A percentile compares a stretch with the other conserved stretches of the same genome.
Conservation (phyloP, 1,140 invertebrate genomes). For the Tetramorium alpestre region DNA sequence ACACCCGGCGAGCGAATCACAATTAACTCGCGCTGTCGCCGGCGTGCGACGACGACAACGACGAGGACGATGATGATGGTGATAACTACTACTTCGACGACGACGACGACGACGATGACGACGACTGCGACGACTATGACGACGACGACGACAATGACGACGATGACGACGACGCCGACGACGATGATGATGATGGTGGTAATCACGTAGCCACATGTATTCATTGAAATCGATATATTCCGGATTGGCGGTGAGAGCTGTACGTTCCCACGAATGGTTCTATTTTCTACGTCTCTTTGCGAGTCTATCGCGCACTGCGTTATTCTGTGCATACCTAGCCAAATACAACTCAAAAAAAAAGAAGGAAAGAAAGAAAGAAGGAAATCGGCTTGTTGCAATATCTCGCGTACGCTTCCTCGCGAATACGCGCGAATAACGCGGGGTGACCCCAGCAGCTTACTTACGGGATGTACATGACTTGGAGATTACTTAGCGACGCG, state of each 20-base stretch:
- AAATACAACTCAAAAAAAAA: slow-evolving; percentile 58
- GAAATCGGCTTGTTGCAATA: neutral
- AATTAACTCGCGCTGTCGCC: slow-evolving; percentile 72
- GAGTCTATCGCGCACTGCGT: slow-evolving; percentile 41
- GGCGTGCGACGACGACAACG: slow-evolving; percentile 26
- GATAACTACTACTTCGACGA: neutral
- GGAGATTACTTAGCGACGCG: slow-evolving; percentile 19
- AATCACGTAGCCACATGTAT: slow-evolving; percentile 31
- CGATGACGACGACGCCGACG: neutral
- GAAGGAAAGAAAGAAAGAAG: neutral
- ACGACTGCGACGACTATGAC: neutral
- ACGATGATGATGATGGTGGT: neutral
- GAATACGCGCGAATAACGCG: slow-evolving; percentile 18
- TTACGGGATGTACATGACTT: slow-evolving; percentile 22
- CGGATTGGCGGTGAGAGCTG: neutral
- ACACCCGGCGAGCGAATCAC: slow-evolving; percentile 83
- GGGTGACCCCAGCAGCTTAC: neutral
- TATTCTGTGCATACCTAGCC: slow-evolving; percentile 29
- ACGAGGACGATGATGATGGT: neutral
- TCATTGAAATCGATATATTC: slow-evolving; percentile 28
- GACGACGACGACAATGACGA: neutral
- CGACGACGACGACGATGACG: neutral
- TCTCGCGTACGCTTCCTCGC: slow-evolving; percentile 31
- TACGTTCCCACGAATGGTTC: slow-evolving; percentile 14
- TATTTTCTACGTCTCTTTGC: slow-evolving; percentile 59